Conservation (phyloP, 2,113 vertebrate species). For the Microcebus murinus region DNA sequence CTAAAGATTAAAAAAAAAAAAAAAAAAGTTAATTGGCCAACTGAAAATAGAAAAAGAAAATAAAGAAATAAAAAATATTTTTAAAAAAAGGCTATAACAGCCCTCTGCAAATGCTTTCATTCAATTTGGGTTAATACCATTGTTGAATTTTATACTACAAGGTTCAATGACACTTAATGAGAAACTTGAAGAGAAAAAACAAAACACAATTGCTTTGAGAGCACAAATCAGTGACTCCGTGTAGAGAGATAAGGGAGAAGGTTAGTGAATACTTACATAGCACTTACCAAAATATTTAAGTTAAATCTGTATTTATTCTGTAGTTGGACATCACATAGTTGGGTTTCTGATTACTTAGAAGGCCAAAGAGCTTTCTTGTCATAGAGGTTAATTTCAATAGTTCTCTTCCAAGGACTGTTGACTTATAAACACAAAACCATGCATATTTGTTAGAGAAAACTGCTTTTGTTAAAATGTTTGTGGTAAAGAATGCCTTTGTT, state of each 20-base stretch:
- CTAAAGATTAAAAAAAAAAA: too few relatives aligned
- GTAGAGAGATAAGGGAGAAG: neutral
- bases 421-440: neutral
- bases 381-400: neutral
- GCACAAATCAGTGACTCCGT: neutral
- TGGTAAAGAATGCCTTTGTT: constrained; percentile 18
- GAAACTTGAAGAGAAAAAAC: neutral
- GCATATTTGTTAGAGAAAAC: neutral
- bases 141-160: neutral
- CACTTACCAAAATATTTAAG: neutral
- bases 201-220: neutral
- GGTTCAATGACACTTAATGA: neutral
- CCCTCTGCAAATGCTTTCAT: neutral
- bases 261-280: neutral
- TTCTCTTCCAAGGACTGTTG: neutral
- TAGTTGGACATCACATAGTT: neutral
- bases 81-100: neutral
- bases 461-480: neutral
- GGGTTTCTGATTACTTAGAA: constrained; percentile 16
- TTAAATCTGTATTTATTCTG: neutral
- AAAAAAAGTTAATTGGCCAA: too few relatives aligned
- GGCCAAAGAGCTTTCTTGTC: neutral
- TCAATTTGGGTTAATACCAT: neutral
- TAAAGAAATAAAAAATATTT: too few relatives aligned
- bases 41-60: too few relatives aligned